Percentiles rank a stretch among this genome's conserved stretches.
phyloP scores from a whole-genome alignment of 2,888 invertebrate genomes.

The Platerodrilus igneus region DNA sequence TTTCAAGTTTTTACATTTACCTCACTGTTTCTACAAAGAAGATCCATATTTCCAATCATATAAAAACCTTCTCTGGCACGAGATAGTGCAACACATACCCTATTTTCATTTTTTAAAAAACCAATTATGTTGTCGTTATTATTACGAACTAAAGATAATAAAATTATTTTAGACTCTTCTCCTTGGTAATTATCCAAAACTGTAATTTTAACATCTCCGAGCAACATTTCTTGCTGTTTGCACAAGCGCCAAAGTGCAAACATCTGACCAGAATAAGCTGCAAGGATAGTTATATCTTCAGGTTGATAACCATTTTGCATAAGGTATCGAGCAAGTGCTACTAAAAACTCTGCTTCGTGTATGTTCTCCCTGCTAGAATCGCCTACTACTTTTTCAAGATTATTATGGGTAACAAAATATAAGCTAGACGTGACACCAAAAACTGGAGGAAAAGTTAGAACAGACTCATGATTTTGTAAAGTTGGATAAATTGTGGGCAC shows the following conservation, averaged over 20 bases:
- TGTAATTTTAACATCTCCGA: constrained; percentile 56
- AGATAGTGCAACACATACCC: constrained; percentile 74
- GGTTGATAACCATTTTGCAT: constrained; percentile 56
- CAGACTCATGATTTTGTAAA: constrained; percentile 57
- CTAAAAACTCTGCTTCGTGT: constrained; percentile 61
- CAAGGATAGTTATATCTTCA: constrained; percentile 66
- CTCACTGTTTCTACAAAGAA: constrained; percentile 51
- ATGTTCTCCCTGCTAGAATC: constrained; percentile 60
- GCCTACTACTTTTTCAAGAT: constrained; percentile 54
- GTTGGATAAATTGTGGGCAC: constrained; percentile 65
- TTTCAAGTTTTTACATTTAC: constrained; percentile 25
- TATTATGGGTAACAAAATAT: constrained; percentile 63
- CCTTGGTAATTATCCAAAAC: constrained; percentile 80
- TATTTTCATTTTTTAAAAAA: constrained; percentile 63
- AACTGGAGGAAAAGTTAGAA: constrained; percentile 54
- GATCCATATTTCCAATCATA: constrained; percentile 67
- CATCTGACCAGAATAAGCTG: constrained; percentile 68
- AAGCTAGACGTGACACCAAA: constrained; percentile 59
- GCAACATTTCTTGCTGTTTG: constrained; percentile 27
- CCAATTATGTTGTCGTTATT: constrained; percentile 64
- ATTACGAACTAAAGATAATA: constrained; percentile 75
- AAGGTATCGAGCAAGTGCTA: constrained; percentile 58
- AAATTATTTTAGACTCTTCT: constrained; percentile 71
- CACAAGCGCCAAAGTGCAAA: constrained; percentile 53
- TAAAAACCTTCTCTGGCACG: constrained; percentile 67